Base-by-base conservation (phyloP, 1,140 invertebrate species). In the Saccostrea echinata region DNA sequence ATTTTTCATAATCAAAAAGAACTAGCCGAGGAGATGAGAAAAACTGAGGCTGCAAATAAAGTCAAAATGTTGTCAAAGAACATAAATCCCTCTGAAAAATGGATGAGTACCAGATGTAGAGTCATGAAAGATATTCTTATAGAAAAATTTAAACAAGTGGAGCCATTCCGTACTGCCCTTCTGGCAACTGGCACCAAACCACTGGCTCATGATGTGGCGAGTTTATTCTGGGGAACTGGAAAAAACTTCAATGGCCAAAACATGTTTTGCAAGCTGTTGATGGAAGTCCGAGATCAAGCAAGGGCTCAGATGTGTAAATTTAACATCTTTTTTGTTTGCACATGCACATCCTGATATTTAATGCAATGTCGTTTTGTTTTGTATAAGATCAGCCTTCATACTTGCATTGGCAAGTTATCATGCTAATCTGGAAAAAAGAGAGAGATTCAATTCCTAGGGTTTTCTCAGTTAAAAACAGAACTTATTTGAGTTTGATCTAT, bases 41-140 rank as follows among this genome's bases (percentile, higher is more conserved):
- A 76, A 33, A 27, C 68, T 13, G 68, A 76, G 27, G 27, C 68
- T 16, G 68, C 68, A 76, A 76, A 76, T 76, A 76, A 76, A 76
- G 68, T 76, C 68, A 76, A 76, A 76, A 76, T 76, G 68, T 76
- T 76, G 68, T 76, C 68, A 76, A 76, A 76, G 27, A 76, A 9
- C 24, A 76, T 76, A 76, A 76, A 76, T 16, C 68, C 68, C 1
- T 76, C 68, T 16, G 68, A 76, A 13, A 16, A 27, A 13, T 76
- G 68, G 68, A 76, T 76, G 13, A 76, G 12, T 30, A 76, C 24
- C 24, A 27, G 68, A 30, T 76, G 68, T 76, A 76, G 30, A 30
- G 27, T 76, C 68, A 76, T 76, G 24, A 76, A 76, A 33, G 68
- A 76, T 18, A 30, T 76, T 33, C 68, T 76, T 24, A 33, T 76